phyloP scores from a whole-genome alignment of 2,888 invertebrate species.

The Mycogona germanica region DNA sequence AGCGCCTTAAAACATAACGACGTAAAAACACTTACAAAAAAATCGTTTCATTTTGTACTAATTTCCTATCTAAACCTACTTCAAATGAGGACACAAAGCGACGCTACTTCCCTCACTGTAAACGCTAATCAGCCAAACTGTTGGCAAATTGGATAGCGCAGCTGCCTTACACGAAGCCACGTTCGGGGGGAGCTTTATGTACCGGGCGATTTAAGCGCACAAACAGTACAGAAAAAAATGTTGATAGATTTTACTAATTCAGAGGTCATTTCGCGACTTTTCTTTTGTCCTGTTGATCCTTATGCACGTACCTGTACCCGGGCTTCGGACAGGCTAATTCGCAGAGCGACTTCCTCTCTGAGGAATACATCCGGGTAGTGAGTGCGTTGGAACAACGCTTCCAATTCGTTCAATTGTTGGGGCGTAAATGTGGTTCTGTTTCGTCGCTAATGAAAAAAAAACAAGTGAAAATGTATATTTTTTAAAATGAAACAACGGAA shows the following conservation, averaged over 20 bases:
- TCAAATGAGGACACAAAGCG: too few relatives aligned
- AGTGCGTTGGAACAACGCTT: constrained; percentile 83
- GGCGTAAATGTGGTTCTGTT: constrained; percentile 91
- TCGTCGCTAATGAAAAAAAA: constrained; percentile 51
- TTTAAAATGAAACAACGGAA: too few relatives aligned
- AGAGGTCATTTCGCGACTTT: not conserved
- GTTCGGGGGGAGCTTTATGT: not conserved
- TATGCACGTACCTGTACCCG: constrained; percentile 73
- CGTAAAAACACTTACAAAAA: too few relatives aligned
- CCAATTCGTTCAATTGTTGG: constrained; percentile 80
- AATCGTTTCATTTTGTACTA: too few relatives aligned
- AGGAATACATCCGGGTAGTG: constrained; percentile 85
- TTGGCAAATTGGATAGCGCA: too few relatives aligned
- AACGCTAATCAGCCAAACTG: too few relatives aligned
- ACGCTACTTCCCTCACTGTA: too few relatives aligned
- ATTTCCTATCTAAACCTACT: too few relatives aligned
- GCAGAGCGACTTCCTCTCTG: constrained; percentile 78
- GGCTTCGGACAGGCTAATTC: constrained; percentile 84
- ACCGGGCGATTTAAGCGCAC: not conserved
- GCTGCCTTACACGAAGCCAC: not conserved
- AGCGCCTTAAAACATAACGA: too few relatives aligned
- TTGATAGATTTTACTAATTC: not conserved
- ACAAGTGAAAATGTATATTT: constrained; percentile 5
- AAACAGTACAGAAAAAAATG: not conserved
- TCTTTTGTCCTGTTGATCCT: too few relatives aligned